Evolutionary conservation across 2,113 vertebrate genomes (phyloP).

Genomic region (Elgaria multicarinata): DNA sequence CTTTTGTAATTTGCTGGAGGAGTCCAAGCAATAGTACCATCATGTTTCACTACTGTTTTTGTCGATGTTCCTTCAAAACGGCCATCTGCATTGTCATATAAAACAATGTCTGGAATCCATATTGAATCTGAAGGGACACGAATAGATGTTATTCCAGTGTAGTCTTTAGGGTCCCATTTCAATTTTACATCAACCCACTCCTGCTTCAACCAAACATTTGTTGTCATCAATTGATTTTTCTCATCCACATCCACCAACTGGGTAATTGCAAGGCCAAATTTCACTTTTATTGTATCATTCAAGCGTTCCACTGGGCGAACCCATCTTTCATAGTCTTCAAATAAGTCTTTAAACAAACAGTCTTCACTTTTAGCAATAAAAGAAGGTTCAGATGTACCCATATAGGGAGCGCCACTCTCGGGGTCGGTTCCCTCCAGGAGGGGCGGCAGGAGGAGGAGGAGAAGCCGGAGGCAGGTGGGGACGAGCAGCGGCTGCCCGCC

Average conservation of each 20-base stretch:
- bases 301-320: slow-evolving; percentile 92
- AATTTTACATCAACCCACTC: slow-evolving; percentile 95
- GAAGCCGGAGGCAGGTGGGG: not conserved
- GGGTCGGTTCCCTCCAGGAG: not conserved
- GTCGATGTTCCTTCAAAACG: slow-evolving; percentile 93
- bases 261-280: slow-evolving; percentile 95
- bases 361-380: slow-evolving; percentile 92
- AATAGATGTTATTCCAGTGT: slow-evolving; percentile 90
- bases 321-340: slow-evolving; percentile 93
- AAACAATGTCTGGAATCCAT: slow-evolving; percentile 94
- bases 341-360: slow-evolving; percentile 90
- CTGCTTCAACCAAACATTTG: slow-evolving; percentile 98
- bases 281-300: slow-evolving; percentile 91
- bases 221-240: slow-evolving; percentile 98
- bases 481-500: not conserved
- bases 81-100: slow-evolving; percentile 97
- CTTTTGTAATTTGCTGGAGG: slow-evolving; percentile 97
- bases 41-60: slow-evolving; percentile 90
- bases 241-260: slow-evolving; percentile 98
- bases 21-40: slow-evolving; percentile 92
- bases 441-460: not conserved
- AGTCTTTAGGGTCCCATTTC: slow-evolving; percentile 90
- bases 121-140: slow-evolving; percentile 92
- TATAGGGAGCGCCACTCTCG: not conserved
- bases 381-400: slow-evolving; percentile 85